A percentile compares a stretch with the other conserved stretches of the same genome.
Evolutionary conservation across 37 sponge, comb jelly and placozoan species (phyloP).

Genomic region (Corticium candelabrum): DNA sequence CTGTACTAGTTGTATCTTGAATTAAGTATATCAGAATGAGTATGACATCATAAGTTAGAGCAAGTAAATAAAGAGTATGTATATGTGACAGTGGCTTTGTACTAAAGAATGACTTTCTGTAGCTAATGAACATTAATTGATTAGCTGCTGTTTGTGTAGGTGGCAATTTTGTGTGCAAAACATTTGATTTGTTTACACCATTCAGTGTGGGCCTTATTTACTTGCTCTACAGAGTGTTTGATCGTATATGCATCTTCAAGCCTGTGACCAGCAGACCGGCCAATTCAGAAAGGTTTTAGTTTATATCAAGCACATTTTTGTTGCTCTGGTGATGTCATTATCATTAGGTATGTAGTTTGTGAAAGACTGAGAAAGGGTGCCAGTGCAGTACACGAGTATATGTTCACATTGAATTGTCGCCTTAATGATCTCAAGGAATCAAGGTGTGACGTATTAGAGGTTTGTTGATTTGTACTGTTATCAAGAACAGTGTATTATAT

Average conservation of each 20-base stretch:
- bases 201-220: slow-evolving; percentile 90
- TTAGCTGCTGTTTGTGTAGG: slow-evolving; percentile 43
- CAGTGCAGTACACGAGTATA: slow-evolving; percentile 32
- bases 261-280: slow-evolving; percentile 96
- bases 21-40: no score
- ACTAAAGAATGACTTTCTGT: not conserved
- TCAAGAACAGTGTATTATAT: not conserved
- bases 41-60: no score
- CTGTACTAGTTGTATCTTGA: no score
- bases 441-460: slow-evolving; percentile 40
- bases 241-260: slow-evolving; percentile 66
- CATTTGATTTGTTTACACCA: slow-evolving; percentile 90
- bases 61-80: no score
- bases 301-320: not conserved
- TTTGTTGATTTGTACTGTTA: not conserved
- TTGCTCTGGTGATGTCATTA: not conserved
- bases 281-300: slow-evolving; percentile 81
- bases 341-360: slow-evolving; percentile 77
- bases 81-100: no score
- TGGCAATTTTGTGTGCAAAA: slow-evolving; percentile 86
- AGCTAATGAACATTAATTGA: not conserved
- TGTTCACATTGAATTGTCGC: slow-evolving; percentile 43
- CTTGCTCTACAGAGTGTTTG: slow-evolving; percentile 76
- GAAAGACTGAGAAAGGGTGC: slow-evolving; percentile 12
- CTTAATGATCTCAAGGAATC: slow-evolving; percentile 22